phyloP scores from a whole-genome alignment of 2,888 invertebrate genomes.

The Hyposoter dolosus region DNA sequence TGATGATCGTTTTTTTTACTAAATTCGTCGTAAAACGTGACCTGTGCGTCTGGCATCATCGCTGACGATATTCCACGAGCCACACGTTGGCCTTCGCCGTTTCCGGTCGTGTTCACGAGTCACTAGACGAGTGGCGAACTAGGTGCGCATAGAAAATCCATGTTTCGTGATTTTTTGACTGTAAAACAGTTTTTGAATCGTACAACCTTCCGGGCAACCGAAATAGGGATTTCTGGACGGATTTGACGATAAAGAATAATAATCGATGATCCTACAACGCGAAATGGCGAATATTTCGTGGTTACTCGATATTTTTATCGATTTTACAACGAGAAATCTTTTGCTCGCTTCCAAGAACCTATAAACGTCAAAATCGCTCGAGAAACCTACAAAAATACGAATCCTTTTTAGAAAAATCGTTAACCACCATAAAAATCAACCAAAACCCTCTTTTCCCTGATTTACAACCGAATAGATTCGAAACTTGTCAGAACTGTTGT shows the following conservation, averaged over 20 bases:
- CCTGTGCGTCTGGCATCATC: constrained; percentile 50
- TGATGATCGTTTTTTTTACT: constrained; percentile 25
- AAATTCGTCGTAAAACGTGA: constrained; percentile 52
- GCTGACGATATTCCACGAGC: constrained; percentile 62
- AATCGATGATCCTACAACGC: not conserved
- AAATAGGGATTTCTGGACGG: not conserved
- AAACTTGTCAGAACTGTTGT: not conserved
- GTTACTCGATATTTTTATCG: not conserved
- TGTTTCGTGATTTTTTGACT: not conserved
- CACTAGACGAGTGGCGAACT: constrained; percentile 40
- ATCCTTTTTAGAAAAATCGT: not conserved
- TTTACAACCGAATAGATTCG: constrained; percentile 10
- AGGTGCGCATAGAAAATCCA: constrained; percentile 13
- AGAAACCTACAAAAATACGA: not conserved
- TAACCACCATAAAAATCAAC: not conserved
- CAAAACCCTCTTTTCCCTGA: not conserved
- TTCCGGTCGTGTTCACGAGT: constrained; percentile 73
- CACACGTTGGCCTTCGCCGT: constrained; percentile 72
- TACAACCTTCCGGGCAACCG: not conserved
- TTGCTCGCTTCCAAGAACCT: not conserved
- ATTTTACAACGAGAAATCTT: not conserved
- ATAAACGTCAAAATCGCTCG: not conserved
- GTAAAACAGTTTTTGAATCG: not conserved
- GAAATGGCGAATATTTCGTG: not conserved
- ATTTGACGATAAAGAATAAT: not conserved